These are phyloP conservation scores for Acleris holmiana DNA, from an alignment of 2,888 invertebrate genomes.

Conservation along the genomic window DNA sequence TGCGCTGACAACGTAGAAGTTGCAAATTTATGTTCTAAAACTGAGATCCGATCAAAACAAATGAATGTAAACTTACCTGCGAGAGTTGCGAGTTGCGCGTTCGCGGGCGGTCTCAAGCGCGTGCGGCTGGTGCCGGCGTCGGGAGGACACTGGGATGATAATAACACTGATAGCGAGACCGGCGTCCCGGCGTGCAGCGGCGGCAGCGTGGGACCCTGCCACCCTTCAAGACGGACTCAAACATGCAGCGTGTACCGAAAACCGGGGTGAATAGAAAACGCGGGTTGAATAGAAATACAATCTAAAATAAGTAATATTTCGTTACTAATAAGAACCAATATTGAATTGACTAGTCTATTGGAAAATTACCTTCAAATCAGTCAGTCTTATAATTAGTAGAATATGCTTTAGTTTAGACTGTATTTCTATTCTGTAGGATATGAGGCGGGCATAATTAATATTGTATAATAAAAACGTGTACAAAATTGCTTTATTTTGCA, in stretches of 20 bases:
- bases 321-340: too few relatives aligned
- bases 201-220: background rate
- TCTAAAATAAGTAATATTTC: too few relatives aligned
- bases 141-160: slow-evolving; percentile 53
- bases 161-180: slow-evolving; percentile 48
- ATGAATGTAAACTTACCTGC: slow-evolving; percentile 19
- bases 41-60: background rate
- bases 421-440: too few relatives aligned
- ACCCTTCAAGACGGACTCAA: background rate
- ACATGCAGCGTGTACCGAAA: background rate
- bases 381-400: too few relatives aligned
- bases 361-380: too few relatives aligned
- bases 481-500: too few relatives aligned
- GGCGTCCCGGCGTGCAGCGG: slow-evolving; percentile 2
- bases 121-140: slow-evolving; percentile 52
- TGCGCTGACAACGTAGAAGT: background rate
- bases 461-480: too few relatives aligned
- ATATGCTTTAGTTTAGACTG: too few relatives aligned
- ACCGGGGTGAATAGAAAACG: too few relatives aligned
- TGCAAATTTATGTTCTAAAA: background rate
- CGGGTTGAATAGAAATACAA: too few relatives aligned
- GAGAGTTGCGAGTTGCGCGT: slow-evolving; percentile 17
- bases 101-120: slow-evolving; percentile 41
- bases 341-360: too few relatives aligned
- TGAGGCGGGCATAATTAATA: too few relatives aligned